Evolutionary conservation across 1,140 invertebrate species (phyloP).

Genomic region (Episyrphus balteatus): DNA sequence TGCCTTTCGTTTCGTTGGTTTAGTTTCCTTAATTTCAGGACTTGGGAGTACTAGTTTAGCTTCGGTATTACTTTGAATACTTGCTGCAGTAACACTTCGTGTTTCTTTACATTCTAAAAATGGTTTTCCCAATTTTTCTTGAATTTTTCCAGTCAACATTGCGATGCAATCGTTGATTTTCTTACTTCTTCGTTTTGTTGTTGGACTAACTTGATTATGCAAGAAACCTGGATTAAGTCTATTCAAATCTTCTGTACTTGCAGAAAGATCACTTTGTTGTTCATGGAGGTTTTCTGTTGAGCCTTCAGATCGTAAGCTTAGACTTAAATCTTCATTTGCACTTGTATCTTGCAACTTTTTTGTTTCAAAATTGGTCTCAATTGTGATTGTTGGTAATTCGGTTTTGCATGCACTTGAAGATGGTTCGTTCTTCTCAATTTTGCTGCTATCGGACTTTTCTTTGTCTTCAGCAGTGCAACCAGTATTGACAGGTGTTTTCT

Average conservation of each 20-base stretch:
- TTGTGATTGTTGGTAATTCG: too few species aligned
- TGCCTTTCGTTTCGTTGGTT: too few species aligned
- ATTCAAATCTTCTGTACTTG: too few species aligned
- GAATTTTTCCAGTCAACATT: conserved; percentile 42
- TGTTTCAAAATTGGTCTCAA: too few species aligned
- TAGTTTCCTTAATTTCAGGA: not conserved
- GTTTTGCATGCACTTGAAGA: not conserved
- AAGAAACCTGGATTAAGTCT: too few species aligned
- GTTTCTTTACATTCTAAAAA: not conserved
- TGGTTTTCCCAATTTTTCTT: conserved; percentile 24
- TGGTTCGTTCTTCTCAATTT: not conserved
- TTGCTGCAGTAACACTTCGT: not conserved
- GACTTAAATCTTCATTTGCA: too few species aligned
- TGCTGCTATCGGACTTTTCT: not conserved
- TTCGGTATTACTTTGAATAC: not conserved
- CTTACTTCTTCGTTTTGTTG: conserved; percentile 31
- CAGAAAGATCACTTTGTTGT: too few species aligned
- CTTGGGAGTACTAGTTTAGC: not conserved
- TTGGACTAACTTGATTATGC: not conserved
- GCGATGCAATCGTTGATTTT: conserved; percentile 45
- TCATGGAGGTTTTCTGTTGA: too few species aligned
- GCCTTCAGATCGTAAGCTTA: too few species aligned
- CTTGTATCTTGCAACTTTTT: too few species aligned
- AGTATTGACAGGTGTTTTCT: not conserved
- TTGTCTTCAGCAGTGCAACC: too few species aligned